phyloP scores from a whole-genome alignment of 2,797 vertebrate species.

The Macropus fuliginosus region DNA sequence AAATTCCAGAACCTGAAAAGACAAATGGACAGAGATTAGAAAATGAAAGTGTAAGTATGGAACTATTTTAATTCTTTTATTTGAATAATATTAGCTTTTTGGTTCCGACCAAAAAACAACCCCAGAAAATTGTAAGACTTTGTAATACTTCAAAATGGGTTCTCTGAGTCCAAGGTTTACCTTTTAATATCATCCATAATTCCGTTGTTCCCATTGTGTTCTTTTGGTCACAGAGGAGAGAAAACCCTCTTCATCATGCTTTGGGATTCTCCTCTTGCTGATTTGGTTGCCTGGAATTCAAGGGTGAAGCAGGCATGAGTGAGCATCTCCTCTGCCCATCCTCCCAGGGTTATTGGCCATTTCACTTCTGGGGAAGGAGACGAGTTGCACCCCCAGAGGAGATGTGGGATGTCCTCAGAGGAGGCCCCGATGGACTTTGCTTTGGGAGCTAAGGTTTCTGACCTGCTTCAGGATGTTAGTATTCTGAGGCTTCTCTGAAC shows the following conservation, averaged over 20 bases:
- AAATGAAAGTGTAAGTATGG: conserved; percentile 75
- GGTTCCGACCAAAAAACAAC: conserved; percentile 22
- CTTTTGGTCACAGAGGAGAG: background rate
- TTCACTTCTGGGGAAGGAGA: background rate
- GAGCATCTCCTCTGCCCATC: background rate
- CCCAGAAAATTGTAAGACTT: background rate
- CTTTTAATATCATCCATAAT: conserved; percentile 40
- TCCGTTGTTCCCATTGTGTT: conserved; percentile 37
- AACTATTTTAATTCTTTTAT: conserved; percentile 27
- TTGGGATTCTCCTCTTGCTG: conserved; percentile 12
- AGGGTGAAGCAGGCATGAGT: background rate
- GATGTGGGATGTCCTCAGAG: background rate
- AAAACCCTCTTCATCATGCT: conserved; percentile 33
- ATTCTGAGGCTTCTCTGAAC: background rate
- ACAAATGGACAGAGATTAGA: conserved; percentile 56
- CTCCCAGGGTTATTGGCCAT: background rate
- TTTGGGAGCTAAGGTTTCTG: conserved; percentile 50
- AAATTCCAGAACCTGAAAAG: conserved; percentile 57
- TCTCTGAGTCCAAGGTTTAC: background rate
- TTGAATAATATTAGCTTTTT: conserved; percentile 26
- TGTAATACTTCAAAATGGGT: background rate
- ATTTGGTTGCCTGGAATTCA: background rate
- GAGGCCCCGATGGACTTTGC: background rate
- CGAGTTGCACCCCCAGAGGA: background rate
- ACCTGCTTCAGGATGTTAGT: conserved; percentile 46